These are phyloP conservation scores for Battus philenor DNA, from an alignment of 1,140 invertebrate species.

Conservation along the genomic window DNA sequence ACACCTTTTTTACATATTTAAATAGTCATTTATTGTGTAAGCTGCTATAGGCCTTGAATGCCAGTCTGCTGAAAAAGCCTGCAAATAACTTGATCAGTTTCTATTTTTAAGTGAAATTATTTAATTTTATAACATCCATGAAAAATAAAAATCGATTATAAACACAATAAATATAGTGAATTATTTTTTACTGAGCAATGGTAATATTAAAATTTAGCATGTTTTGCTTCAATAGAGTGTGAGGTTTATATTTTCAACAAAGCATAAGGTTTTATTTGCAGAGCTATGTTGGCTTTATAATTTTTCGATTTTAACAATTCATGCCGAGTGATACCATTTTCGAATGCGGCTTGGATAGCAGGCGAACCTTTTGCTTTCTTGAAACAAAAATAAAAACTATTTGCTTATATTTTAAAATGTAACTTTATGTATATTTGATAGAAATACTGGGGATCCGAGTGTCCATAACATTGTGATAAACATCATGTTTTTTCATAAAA, in stretches of 20 bases:
- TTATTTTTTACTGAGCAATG: no score
- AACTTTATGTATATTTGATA: conserved; percentile 70
- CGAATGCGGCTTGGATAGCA: no score
- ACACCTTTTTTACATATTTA: no score
- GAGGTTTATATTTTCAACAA: conserved; percentile 54
- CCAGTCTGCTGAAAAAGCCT: no score
- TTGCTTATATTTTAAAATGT: conserved; percentile 59
- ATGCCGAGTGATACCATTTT: not conserved
- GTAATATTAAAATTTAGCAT: conserved; percentile 32
- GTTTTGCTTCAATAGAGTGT: conserved; percentile 64
- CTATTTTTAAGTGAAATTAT: no score
- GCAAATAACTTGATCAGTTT: no score
- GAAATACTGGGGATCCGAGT: conserved; percentile 55
- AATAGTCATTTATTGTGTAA: no score
- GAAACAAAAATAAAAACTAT: conserved; percentile 39
- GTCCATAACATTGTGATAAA: conserved; percentile 74
- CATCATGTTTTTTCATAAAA: conserved; percentile 67
- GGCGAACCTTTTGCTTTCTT: conserved; percentile 62
- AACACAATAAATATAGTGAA: no score
- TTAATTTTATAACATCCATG: no score
- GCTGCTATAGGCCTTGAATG: no score
- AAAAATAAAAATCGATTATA: no score
- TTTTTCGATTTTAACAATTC: conserved; percentile 27
- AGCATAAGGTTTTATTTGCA: conserved; percentile 53
- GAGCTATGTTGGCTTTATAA: conserved; percentile 4